Conservation (phyloP, 2,113 vertebrate genomes). For the Corydoras sp. region DNA sequence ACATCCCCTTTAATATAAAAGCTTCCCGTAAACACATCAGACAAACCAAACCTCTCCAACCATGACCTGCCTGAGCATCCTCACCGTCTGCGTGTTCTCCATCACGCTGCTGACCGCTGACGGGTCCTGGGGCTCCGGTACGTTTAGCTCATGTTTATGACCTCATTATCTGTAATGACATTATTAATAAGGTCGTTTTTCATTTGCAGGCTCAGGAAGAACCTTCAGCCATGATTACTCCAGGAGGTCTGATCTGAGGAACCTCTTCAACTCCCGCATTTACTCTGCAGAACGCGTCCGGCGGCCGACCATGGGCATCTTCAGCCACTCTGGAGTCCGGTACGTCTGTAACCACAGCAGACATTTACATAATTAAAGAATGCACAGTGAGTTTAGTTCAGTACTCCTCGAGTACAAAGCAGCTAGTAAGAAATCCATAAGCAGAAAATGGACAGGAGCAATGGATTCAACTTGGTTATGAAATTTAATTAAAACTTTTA, state of each 20-base stretch:
- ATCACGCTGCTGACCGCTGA: slow-evolving; percentile 8
- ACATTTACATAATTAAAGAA: background rate
- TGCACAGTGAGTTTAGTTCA: no score
- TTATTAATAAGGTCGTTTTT: background rate
- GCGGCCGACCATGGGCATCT: slow-evolving; percentile 29
- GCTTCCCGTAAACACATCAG: no score
- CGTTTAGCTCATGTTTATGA: background rate
- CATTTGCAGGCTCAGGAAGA: slow-evolving; percentile 10
- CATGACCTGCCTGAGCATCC: no score
- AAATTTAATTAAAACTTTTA: no score
- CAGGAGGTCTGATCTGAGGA: slow-evolving; percentile 37
- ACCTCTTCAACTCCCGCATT: slow-evolving; percentile 49
- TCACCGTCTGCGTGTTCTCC: slow-evolving; percentile 22
- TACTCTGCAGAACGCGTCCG: slow-evolving; percentile 44
- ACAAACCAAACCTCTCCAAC: no score
- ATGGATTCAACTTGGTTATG: no score
- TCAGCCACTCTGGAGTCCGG: slow-evolving; percentile 58
- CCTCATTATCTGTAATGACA: background rate
- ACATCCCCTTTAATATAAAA: no score
- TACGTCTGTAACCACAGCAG: background rate
- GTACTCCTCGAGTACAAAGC: no score
- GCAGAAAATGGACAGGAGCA: no score
- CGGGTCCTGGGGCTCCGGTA: slow-evolving; percentile 32
- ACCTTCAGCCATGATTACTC: slow-evolving; percentile 44
- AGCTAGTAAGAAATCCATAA: no score